phyloP scores from a whole-genome alignment of 2,888 invertebrate species.

The Drosophila macrothrix region DNA sequence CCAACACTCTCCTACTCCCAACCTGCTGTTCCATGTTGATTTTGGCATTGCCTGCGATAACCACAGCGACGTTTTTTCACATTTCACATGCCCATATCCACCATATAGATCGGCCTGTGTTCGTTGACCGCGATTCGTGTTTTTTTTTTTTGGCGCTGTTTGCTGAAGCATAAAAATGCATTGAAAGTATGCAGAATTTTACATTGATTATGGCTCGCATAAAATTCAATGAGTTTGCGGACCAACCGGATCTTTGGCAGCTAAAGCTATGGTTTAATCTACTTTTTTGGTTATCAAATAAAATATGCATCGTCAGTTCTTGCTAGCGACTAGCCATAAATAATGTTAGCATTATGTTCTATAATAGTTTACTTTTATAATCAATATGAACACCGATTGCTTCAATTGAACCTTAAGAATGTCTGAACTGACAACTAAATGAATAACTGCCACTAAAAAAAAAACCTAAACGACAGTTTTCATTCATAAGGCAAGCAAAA shows the following conservation, averaged over 20 bases:
- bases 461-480: neutral
- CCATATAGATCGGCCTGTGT: slow-evolving; percentile 46
- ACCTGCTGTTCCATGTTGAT: slow-evolving; percentile 11
- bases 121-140: slow-evolving; percentile 72
- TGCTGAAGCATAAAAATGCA: slow-evolving; percentile 56
- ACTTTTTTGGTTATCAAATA: slow-evolving; percentile 6
- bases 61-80: slow-evolving; percentile 40
- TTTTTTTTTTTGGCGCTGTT: slow-evolving; percentile 18
- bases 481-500: neutral
- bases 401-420: neutral
- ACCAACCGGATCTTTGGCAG: slow-evolving; percentile 43
- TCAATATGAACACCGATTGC: neutral
- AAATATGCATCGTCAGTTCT: neutral
- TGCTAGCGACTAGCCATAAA: neutral
- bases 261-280: slow-evolving; percentile 42
- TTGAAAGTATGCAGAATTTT: slow-evolving; percentile 60
- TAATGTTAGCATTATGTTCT: neutral
- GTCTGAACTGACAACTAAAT: neutral
- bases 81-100: slow-evolving; percentile 22
- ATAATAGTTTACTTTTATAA: neutral
- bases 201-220: slow-evolving; percentile 68
- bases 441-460: neutral
- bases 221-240: slow-evolving; percentile 68
- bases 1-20: neutral
- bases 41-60: slow-evolving; percentile 52